phyloP scores from a whole-genome alignment of 64 coral and sea anemone species.

The Cladopsammia gracilis region DNA sequence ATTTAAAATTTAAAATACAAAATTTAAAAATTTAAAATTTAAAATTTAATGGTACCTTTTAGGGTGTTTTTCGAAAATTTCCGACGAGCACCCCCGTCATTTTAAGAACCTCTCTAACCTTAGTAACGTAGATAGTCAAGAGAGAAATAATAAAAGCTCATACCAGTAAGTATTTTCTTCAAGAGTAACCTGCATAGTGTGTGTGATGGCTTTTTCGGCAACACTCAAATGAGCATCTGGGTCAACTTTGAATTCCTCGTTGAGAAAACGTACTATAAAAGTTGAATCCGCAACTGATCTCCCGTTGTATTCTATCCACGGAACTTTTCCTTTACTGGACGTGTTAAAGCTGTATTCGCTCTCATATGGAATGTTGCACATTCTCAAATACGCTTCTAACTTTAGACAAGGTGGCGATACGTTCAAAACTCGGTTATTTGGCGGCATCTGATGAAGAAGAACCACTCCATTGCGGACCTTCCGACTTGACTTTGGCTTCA shows the following conservation, averaged over 20 bases:
- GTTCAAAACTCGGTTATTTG: slow-evolving; percentile 28
- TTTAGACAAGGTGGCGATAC: slow-evolving; percentile 68
- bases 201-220: slow-evolving; percentile 48
- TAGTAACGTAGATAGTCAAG: too few relatives aligned
- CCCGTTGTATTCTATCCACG: slow-evolving; percentile 64
- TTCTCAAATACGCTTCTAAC: slow-evolving; percentile 64
- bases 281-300: slow-evolving; percentile 65
- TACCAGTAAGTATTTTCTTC: slow-evolving; percentile 88
- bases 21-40: too few relatives aligned
- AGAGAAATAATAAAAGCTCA: background rate
- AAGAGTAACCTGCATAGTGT: slow-evolving; percentile 40
- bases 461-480: slow-evolving; percentile 26
- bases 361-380: slow-evolving; percentile 72
- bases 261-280: slow-evolving; percentile 66
- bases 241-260: slow-evolving; percentile 67
- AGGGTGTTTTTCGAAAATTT: too few relatives aligned
- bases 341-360: slow-evolving; percentile 30
- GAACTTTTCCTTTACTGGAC: slow-evolving; percentile 70
- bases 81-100: too few relatives aligned
- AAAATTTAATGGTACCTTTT: too few relatives aligned
- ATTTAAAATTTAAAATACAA: too few relatives aligned
- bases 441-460: slow-evolving; percentile 56
- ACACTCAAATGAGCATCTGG: slow-evolving; percentile 63
- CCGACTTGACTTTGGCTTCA: background rate
- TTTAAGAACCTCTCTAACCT: too few relatives aligned